These are phyloP conservation scores for Belonocnema kinseyi DNA, from an alignment of 1,140 invertebrate genomes.

Conservation along the genomic window DNA sequence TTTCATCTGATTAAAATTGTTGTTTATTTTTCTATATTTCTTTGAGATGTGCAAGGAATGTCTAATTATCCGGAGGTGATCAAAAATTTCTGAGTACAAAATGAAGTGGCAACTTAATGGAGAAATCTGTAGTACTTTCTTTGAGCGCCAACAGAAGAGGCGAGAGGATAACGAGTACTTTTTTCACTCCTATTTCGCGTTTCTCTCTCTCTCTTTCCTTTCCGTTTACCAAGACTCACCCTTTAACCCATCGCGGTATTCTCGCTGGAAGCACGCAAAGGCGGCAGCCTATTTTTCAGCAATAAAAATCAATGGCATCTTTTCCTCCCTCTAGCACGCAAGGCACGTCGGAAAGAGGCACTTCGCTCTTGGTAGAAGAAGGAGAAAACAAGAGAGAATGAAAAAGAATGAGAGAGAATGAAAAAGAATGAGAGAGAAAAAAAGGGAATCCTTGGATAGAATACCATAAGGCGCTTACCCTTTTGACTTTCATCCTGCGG, in stretches of 20 bases:
- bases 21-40: too few species aligned
- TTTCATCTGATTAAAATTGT: too few species aligned
- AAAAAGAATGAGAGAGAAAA: too few species aligned
- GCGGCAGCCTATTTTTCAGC: conserved; percentile 48
- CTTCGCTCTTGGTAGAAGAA: conserved; percentile 28
- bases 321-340: conserved; percentile 46
- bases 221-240: too few species aligned
- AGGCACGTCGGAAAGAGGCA: conserved; percentile 42
- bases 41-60: too few species aligned
- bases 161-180: conserved; percentile 21
- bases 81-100: neutral
- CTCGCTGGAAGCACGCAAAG: conserved; percentile 48
- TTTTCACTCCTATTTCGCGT: conserved; percentile 44
- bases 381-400: neutral
- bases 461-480: conserved; percentile 47
- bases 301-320: conserved; percentile 55
- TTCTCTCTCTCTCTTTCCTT: conserved; percentile 39
- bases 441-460: conserved; percentile 36
- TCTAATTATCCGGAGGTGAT: too few species aligned
- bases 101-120: neutral
- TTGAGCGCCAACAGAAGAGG: neutral
- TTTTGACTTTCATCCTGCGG: conserved; percentile 47
- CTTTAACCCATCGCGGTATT: conserved; percentile 51
- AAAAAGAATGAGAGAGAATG: too few species aligned
- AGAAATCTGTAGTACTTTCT: conserved; percentile 2